phyloP scores from a whole-genome alignment of 1,140 invertebrate genomes.

The Macrotrachela quadricornifera region DNA sequence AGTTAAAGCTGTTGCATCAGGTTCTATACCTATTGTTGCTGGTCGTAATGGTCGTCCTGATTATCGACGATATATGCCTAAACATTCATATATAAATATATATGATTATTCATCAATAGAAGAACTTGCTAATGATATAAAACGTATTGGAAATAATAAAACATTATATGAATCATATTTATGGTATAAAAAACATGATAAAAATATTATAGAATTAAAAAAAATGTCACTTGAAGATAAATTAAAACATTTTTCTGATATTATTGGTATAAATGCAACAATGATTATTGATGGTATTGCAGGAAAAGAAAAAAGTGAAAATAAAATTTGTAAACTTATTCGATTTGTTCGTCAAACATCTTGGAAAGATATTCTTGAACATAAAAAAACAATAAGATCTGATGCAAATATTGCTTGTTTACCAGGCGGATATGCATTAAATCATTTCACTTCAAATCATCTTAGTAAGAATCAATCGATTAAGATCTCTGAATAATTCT shows the following conservation, averaged over 20 bases:
- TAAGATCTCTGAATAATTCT: no score
- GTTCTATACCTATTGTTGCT: conserved; percentile 3
- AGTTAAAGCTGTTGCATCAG: not conserved
- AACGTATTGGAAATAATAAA: not conserved
- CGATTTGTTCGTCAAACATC: not conserved
- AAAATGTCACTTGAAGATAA: not conserved
- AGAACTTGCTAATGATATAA: not conserved
- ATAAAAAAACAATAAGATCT: no score
- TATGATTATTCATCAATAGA: not conserved
- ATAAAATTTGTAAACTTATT: conserved; percentile 6
- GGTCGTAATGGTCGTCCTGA: not conserved
- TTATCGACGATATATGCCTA: not conserved
- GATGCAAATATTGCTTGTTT: no score
- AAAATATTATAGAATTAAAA: no score
- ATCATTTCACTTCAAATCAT: no score
- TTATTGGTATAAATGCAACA: no score
- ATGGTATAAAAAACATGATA: not conserved
- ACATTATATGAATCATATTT: not conserved
- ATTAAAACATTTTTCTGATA: not conserved
- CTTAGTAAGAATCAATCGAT: no score
- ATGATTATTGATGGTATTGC: not conserved
- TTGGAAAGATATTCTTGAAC: not conserved
- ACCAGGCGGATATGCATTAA: no score
- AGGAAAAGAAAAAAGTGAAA: conserved; percentile 2
- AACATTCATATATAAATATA: not conserved